phyloP scores from a whole-genome alignment of 2,888 invertebrate species.

The Kryphioiulus occultus region DNA sequence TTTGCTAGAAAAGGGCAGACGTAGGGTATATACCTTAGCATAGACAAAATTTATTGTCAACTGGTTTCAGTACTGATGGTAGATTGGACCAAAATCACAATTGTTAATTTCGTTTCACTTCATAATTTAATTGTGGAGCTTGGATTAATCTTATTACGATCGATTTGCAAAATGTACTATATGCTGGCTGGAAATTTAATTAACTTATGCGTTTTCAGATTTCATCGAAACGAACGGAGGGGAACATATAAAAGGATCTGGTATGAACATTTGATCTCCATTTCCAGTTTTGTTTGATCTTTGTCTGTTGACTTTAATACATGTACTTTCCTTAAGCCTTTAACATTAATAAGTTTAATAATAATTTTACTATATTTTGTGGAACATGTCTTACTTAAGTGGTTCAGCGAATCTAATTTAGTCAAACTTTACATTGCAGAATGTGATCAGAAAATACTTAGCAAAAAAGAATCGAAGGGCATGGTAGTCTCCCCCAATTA shows the following conservation, averaged over 20 bases:
- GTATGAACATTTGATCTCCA: not conserved
- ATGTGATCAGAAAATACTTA: constrained; percentile 97
- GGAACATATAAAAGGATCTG: constrained; percentile 91
- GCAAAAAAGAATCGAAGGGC: constrained; percentile 90
- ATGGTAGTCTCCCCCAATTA: constrained; percentile 95
- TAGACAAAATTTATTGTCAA: too few relatives aligned
- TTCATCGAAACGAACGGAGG: constrained; percentile 92
- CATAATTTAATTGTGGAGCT: too few relatives aligned
- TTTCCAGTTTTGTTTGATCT: constrained; percentile 56
- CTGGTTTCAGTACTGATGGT: too few relatives aligned
- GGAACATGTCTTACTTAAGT: not conserved
- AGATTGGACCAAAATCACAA: too few relatives aligned
- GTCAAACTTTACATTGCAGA: constrained; percentile 66
- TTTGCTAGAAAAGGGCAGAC: too few relatives aligned
- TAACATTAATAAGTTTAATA: not conserved
- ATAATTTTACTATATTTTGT: too few relatives aligned
- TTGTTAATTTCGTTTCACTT: too few relatives aligned
- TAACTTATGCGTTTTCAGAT: constrained; percentile 68
- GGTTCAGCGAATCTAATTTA: not conserved
- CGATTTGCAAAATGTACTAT: too few relatives aligned
- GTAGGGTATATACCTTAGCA: too few relatives aligned
- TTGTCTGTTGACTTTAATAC: not conserved
- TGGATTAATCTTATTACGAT: too few relatives aligned
- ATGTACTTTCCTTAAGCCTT: not conserved
- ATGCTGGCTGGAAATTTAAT: not conserved